A percentile compares a stretch with the other conserved stretches of the same genome.
Evolutionary conservation across 2,797 vertebrate species (phyloP).

Genomic region (Artibeus lituratus): DNA sequence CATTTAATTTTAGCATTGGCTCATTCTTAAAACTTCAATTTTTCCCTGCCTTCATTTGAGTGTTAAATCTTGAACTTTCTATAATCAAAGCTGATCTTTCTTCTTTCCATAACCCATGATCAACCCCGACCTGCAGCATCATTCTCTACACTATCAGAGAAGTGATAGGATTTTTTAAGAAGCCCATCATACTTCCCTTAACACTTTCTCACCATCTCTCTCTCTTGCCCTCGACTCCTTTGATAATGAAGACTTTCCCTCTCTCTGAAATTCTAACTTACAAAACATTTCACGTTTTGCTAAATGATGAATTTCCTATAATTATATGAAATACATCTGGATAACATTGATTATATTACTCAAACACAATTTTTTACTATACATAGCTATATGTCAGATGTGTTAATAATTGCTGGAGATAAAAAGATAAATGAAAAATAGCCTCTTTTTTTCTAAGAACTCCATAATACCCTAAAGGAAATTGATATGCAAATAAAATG

Average conservation of each 20-base stretch:
- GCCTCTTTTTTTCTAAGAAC: background rate
- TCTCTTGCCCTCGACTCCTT: background rate
- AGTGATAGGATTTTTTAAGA: background rate
- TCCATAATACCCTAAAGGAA: background rate
- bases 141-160: background rate
- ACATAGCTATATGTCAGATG: background rate
- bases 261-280: conserved; percentile 22
- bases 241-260: background rate
- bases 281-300: background rate
- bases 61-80: background rate
- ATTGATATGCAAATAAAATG: background rate
- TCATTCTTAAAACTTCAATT: background rate
- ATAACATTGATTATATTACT: background rate
- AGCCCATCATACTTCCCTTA: background rate
- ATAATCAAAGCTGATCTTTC: background rate
- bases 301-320: conserved; percentile 31
- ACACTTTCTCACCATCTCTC: background rate
- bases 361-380: conserved; percentile 1
- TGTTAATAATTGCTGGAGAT: background rate
- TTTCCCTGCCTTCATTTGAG: background rate
- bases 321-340: conserved; percentile 6
- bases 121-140: background rate
- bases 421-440: background rate
- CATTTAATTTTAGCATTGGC: background rate
- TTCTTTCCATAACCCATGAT: background rate